These are phyloP conservation scores for Eleutherodactylus coqui DNA, from an alignment of 2,797 vertebrate genomes.

Conservation along the genomic window DNA sequence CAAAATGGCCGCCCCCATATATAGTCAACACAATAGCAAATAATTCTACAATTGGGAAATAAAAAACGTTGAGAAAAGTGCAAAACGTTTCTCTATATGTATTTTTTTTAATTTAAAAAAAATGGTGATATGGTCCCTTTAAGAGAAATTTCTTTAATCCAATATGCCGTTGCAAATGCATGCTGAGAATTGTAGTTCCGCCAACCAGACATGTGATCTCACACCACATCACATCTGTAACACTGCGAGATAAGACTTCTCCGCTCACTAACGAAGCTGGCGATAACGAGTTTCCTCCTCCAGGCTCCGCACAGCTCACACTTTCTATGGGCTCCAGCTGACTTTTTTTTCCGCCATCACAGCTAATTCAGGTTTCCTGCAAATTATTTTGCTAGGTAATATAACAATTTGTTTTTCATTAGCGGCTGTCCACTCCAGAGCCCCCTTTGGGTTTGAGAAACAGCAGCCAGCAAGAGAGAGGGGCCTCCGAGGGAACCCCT, in stretches of 20 bases:
- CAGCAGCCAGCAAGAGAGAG: conserved; percentile 63
- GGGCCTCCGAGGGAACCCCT: conserved; percentile 53
- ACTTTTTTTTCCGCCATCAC: conserved; percentile 68
- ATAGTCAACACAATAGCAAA: too few species aligned
- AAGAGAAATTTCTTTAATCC: too few species aligned
- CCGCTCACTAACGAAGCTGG: neutral
- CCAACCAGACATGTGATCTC: too few species aligned
- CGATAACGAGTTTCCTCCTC: conserved; percentile 4
- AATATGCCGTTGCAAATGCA: neutral
- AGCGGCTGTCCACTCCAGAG: conserved; percentile 70
- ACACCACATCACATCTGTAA: too few species aligned
- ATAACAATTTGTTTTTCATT: conserved; percentile 77
- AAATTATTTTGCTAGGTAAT: conserved; percentile 76
- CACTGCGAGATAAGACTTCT: neutral
- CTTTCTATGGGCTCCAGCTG: neutral
- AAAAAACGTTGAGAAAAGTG: too few species aligned
- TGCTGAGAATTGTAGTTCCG: neutral
- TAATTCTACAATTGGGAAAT: too few species aligned
- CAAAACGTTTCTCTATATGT: too few species aligned
- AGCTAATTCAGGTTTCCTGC: conserved; percentile 72
- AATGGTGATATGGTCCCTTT: too few species aligned
- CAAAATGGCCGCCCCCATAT: too few species aligned
- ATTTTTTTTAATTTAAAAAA: too few species aligned
- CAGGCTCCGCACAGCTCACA: conserved; percentile 8
- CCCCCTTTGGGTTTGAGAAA: conserved; percentile 70